These are phyloP conservation scores for Aselliscus stoliczkanus DNA, from an alignment of 2,797 vertebrate species.

Conservation along the genomic window DNA sequence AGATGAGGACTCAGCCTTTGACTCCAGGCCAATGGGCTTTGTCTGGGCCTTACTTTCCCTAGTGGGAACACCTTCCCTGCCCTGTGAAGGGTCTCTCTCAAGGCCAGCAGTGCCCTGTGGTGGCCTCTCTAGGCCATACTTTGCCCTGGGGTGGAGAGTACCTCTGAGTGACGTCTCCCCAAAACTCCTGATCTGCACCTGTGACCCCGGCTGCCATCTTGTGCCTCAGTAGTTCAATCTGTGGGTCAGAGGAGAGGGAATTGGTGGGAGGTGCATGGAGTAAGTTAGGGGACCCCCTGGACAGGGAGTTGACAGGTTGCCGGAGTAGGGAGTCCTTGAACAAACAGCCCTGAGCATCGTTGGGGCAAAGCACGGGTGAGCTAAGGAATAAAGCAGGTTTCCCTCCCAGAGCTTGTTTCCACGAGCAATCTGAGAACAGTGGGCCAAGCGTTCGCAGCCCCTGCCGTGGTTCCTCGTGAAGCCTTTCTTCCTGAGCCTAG, in stretches of 20 bases:
- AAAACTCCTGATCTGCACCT: background rate
- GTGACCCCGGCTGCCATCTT: background rate
- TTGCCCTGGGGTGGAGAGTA: background rate
- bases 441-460: fast-evolving
- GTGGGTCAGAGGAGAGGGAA: background rate
- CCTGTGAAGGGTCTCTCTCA: background rate
- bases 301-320: background rate
- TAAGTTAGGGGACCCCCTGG: background rate
- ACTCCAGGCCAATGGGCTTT: background rate
- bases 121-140: background rate
- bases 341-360: background rate
- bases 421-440: background rate
- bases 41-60: background rate
- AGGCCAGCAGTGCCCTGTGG: background rate
- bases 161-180: background rate
- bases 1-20: background rate
- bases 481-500: background rate
- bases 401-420: background rate
- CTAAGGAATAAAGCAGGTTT: fast-evolving
- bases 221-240: background rate
- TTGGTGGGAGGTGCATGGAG: background rate
- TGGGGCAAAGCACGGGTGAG: fast-evolving
- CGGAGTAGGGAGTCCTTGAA: background rate
- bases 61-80: too few species aligned
- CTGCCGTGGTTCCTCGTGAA: fast-evolving